Conservation (phyloP, 2,797 vertebrate species). For the Molossus alvarezi region DNA sequence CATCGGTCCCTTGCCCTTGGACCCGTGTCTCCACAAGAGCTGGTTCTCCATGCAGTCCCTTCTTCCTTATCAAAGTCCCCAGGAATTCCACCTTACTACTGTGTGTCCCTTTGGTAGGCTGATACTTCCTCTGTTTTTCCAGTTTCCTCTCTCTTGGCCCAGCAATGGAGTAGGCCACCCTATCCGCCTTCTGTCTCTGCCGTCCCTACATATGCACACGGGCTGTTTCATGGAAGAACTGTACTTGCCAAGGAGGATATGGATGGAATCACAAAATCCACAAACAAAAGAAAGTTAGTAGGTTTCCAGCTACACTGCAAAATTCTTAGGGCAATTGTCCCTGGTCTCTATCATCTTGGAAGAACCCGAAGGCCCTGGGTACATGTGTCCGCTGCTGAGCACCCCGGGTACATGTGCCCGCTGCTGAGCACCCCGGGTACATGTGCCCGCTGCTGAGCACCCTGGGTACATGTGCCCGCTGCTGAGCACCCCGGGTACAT, state of each 20-base stretch:
- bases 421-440: not conserved
- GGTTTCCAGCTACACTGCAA: not conserved
- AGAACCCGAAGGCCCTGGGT: too few relatives aligned
- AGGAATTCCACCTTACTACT: not conserved
- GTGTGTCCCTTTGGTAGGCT: not conserved
- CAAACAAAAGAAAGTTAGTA: not conserved
- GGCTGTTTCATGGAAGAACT: not conserved
- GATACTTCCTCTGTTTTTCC: not conserved
- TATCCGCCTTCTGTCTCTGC: not conserved
- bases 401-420: not conserved
- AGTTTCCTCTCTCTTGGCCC: not conserved
- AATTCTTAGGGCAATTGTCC: not conserved
- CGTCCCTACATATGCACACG: not conserved
- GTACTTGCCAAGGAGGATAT: not conserved
- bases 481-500: not conserved
- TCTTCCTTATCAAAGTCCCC: conserved; percentile 2
- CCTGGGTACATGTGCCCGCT: too few relatives aligned
- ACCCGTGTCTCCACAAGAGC: not conserved
- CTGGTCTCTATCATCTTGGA: not conserved
- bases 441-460: not conserved
- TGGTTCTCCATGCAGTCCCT: not conserved
- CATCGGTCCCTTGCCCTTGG: conserved; percentile 47
- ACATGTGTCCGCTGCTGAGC: not conserved
- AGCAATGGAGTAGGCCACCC: not conserved
- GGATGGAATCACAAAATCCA: not conserved